Conservation (phyloP, 2,888 invertebrate species). For the Tiphia femorata region DNA sequence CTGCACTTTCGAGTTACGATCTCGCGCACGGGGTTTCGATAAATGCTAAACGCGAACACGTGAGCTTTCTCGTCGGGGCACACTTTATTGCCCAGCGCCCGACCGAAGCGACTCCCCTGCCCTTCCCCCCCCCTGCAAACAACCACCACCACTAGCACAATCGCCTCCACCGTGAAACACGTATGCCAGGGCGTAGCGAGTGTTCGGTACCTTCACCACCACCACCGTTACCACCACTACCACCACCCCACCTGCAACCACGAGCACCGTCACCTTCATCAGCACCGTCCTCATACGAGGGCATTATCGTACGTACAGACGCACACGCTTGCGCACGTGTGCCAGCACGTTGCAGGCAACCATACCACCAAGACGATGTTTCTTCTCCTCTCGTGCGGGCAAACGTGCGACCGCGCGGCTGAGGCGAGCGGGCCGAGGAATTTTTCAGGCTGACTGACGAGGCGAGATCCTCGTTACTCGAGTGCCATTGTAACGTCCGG, state of each 20-base stretch:
- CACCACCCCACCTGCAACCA: background rate
- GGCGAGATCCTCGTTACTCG: slow-evolving; percentile 24
- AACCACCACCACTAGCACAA: slow-evolving; percentile 28
- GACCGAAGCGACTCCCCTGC: slow-evolving; percentile 41
- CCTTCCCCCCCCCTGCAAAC: no score
- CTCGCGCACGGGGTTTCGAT: slow-evolving; percentile 65
- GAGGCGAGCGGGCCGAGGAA: slow-evolving; percentile 15
- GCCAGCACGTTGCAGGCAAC: slow-evolving; percentile 1
- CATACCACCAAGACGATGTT: slow-evolving; percentile 5
- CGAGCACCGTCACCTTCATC: background rate
- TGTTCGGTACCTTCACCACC: slow-evolving; percentile 2
- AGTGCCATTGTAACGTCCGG: slow-evolving; percentile 30
- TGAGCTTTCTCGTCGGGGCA: slow-evolving; percentile 66
- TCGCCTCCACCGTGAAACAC: slow-evolving; percentile 3
- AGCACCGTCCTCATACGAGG: background rate
- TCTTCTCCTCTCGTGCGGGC: slow-evolving; percentile 5
- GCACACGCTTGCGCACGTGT: slow-evolving; percentile 12
- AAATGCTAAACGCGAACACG: slow-evolving; percentile 69
- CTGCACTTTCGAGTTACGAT: slow-evolving; percentile 67
- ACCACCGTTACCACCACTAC: slow-evolving; percentile 1
- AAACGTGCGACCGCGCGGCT: slow-evolving; percentile 21
- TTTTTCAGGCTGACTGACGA: slow-evolving; percentile 32
- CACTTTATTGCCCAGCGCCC: slow-evolving; percentile 62
- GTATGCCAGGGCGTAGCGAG: background rate
- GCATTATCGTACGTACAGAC: background rate